These are phyloP conservation scores for Vulpes ferrilata DNA, from an alignment of 2,113 vertebrate species.

Conservation along the genomic window DNA sequence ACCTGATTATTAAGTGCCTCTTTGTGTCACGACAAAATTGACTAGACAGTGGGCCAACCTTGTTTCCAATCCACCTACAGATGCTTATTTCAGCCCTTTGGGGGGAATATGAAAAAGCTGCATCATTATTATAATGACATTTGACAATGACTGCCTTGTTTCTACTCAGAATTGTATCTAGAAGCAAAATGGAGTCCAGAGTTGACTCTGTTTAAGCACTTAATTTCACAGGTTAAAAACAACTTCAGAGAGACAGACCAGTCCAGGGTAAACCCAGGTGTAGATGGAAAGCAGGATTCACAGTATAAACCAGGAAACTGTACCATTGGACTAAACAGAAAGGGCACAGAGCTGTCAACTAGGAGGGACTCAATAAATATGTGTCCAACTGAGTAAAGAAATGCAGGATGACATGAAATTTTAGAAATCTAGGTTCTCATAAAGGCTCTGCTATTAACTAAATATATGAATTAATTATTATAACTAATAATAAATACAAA, in stretches of 20 bases:
- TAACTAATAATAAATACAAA: neutral
- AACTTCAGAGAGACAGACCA: neutral
- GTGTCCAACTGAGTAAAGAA: neutral
- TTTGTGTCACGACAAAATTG: neutral
- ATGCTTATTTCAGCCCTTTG: neutral
- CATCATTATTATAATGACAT: neutral
- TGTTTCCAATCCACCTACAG: neutral
- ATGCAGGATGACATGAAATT: neutral
- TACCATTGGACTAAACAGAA: neutral
- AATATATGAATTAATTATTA: neutral
- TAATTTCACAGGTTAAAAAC: conserved; percentile 14
- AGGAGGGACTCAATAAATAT: neutral
- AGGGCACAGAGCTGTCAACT: neutral
- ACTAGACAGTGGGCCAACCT: neutral
- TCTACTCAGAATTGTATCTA: neutral
- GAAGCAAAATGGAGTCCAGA: neutral
- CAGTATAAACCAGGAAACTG: neutral
- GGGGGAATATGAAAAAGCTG: neutral
- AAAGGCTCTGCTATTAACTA: neutral
- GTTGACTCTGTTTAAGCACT: neutral
- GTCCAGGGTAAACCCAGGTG: neutral
- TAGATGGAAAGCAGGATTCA: neutral
- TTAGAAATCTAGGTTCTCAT: neutral
- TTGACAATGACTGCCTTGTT: neutral
- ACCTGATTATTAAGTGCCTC: neutral